Evolutionary conservation across 2,888 invertebrate species (phyloP).

Genomic region (Drosophila meridionalis): DNA sequence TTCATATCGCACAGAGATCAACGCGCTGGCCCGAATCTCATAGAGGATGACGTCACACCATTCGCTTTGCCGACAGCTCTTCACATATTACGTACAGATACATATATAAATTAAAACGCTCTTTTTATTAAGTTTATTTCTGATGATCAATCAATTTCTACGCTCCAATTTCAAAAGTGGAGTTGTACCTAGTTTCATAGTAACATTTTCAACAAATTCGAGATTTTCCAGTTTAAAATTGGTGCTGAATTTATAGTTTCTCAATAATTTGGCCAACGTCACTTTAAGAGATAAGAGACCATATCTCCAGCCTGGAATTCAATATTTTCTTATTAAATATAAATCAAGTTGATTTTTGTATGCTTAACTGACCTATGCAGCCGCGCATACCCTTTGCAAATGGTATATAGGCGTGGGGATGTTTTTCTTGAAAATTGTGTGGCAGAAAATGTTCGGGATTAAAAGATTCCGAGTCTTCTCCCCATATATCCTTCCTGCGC

Average conservation of each 20-base stretch:
- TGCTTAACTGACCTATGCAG: slow-evolving; percentile 13
- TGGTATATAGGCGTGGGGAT: slow-evolving; percentile 16
- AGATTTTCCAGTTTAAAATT: slow-evolving; percentile 16
- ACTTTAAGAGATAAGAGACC: slow-evolving; percentile 16
- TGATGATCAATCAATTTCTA: slow-evolving; percentile 1
- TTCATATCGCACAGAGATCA: no score
- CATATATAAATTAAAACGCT: no score
- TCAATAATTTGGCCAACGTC: slow-evolving; percentile 17
- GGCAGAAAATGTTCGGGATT: slow-evolving; percentile 24
- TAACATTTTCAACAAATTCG: slow-evolving; percentile 16
- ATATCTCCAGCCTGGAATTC: slow-evolving; percentile 17
- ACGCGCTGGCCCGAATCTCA: no score
- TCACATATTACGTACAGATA: no score
- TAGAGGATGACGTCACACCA: no score
- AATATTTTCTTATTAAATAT: neutral
- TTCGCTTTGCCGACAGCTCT: no score
- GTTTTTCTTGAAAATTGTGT: slow-evolving; percentile 13
- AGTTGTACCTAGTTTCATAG: slow-evolving; percentile 1
- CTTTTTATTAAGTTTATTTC: no score
- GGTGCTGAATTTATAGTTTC: slow-evolving; percentile 24
- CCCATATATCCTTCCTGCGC: slow-evolving; percentile 26
- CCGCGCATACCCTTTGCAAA: slow-evolving; percentile 22
- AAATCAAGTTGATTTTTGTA: no score
- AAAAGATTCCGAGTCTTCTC: slow-evolving; percentile 15
- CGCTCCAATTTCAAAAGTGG: slow-evolving; percentile 11